phyloP scores from a whole-genome alignment of 2,888 invertebrate genomes.

The Ennomos erosarius region DNA sequence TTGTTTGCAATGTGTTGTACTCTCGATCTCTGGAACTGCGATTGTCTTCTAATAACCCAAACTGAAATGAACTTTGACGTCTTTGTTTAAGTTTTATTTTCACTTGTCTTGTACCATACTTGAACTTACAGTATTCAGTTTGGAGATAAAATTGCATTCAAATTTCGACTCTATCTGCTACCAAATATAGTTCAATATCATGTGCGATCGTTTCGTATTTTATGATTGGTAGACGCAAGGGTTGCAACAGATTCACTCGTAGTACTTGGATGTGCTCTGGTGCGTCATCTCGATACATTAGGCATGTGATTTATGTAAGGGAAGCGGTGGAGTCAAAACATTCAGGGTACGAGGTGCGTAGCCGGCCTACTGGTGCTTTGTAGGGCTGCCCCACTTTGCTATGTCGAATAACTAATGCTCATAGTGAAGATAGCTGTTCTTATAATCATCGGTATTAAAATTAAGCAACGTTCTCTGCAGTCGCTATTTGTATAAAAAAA shows the following conservation, averaged over 20 bases:
- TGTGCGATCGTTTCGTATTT: conserved; percentile 1
- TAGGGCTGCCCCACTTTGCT: conserved; percentile 53
- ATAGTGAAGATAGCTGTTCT: no score
- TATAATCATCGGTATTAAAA: no score
- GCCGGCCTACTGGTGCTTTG: conserved; percentile 40
- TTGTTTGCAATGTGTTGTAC: conserved; percentile 43
- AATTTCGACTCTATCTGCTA: conserved; percentile 13
- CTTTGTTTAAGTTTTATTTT: conserved; percentile 19
- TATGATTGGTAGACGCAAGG: conserved; percentile 41
- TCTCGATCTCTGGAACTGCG: conserved; percentile 57
- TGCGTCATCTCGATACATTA: conserved; percentile 83
- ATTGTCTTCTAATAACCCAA: conserved; percentile 46
- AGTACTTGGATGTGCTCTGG: conserved; percentile 48
- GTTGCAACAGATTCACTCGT: conserved; percentile 57
- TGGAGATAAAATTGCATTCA: background rate
- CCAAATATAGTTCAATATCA: conserved; percentile 13
- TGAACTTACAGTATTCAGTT: background rate
- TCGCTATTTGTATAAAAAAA: no score
- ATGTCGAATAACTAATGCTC: no score
- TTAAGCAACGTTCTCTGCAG: no score
- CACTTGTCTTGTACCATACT: background rate
- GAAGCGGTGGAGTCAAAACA: conserved; percentile 81
- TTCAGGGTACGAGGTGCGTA: conserved; percentile 59
- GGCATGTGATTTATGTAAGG: conserved; percentile 80
- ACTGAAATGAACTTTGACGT: conserved; percentile 43